Base-by-base conservation (phyloP, 2,797 vertebrate species). In the Heterohyrax brucei region DNA sequence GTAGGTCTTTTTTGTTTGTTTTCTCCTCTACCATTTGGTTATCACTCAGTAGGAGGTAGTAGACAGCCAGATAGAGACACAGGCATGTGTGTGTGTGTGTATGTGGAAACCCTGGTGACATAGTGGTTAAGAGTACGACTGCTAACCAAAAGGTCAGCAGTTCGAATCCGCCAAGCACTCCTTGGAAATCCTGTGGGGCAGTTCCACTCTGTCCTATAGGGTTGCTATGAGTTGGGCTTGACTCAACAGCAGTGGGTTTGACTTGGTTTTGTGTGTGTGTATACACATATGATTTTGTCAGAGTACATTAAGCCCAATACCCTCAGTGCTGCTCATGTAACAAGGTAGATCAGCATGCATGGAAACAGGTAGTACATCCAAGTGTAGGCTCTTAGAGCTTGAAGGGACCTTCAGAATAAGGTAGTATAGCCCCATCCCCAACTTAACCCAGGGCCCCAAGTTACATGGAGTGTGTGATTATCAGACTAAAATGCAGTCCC, bases 381-480 rank as follows among this genome's bases (percentile, higher is more conserved):
- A 83, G 81, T 39, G 68, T 6, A 70, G 39, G 46, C 77, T 83
- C 73, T 81, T 84, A 66, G 76, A 89, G 56, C 28, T 91, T 9
- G 50, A 86, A 76, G 85, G 82, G 14, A 50, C 70, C 56, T 89
- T 95, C 50, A 75, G n/a, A 77, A 90, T 87, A 30, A 93, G 89
- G 48, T 72, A 77, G 13, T 44, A n/a, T 87, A 81, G 79, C 30
- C 53, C 16, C 22, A 91, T 39, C 59, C 33, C 16, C 18, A 39
- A 10, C 73, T 91, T 76, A 84, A 59, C 46, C 68, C 16, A 73
- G 62, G 75, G 18, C 59, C 21, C 80, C 68, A 81, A 76, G 21
- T 82, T 86, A 10, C 28, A 79, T 22, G 68, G 48, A 44, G 18
- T 75, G 1, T 95, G 73, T 94, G 56, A 79, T 76, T 95, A 83